Base-by-base conservation (phyloP, 1,140 invertebrate species). In the Capitella teleta region DNA sequence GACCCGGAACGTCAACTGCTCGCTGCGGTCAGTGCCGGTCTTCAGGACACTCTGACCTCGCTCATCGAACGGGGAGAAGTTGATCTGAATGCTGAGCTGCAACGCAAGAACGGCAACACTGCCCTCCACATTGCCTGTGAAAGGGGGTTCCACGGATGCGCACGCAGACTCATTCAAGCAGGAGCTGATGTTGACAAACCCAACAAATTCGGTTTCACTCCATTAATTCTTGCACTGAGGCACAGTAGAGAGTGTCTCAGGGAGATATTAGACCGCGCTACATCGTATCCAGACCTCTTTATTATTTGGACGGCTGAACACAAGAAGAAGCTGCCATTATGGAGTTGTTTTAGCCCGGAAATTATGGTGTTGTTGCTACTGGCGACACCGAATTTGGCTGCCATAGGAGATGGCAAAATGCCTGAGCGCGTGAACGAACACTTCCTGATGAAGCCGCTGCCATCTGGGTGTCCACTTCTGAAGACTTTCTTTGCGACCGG, bases 131-230 rank as follows among this genome's bases (percentile, higher is more conserved):
- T 47, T 19, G 25, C 45, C 6, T 30, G 28, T n/a, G 28, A 47
- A 5, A 32, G 19, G 19, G 45, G 45, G 16, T 32, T 32, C 16
- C 25, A 32, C 25, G 45, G 45, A 2, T 47, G 45, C 21, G 45
- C 36, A 5, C 25, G 5, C 6, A 10, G 21, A 10, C 28, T 47
- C 6, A 26, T 47, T 8, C n/a, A 28, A n/a, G 32, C 16, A n/a
- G 45, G 26, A 6, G 45, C 45, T 12, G 36, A 32, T 36, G 28
- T 32, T 2, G 28, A 47, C 45, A 26, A n/a, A 21, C 19, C 19
- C 28, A 47, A 47, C 28, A 34, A 47, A 19, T 47, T 47, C 16
- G 45, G 45, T 16, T 47, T 32, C 45, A 32, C 26, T 16, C 45
- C 45, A 8, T 18, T 47, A 5, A 16, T 16, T 14, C 8, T 30